These are phyloP conservation scores for Tribolium freemani DNA, from an alignment of 2,888 invertebrate genomes.

Conservation along the genomic window DNA sequence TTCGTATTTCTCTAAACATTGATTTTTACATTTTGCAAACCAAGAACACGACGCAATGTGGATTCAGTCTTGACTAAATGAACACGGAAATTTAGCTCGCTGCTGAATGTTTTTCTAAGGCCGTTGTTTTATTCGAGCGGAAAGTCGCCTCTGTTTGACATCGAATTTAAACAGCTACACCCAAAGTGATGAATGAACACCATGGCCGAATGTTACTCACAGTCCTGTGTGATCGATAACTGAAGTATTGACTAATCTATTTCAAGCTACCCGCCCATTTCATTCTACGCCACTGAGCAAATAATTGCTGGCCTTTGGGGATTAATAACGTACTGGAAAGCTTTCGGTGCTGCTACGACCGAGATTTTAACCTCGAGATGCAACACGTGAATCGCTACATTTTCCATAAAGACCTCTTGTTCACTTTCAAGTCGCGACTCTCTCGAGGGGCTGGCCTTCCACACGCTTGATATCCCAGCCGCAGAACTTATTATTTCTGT, in stretches of 20 bases:
- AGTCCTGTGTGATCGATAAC: slow-evolving; percentile 46
- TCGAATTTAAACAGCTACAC: slow-evolving; percentile 14
- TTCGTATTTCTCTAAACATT: neutral
- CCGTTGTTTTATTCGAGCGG: slow-evolving; percentile 4
- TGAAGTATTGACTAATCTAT: slow-evolving; percentile 63
- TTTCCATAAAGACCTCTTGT: neutral
- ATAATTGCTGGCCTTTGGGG: slow-evolving; percentile 64
- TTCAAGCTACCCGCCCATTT: slow-evolving; percentile 59
- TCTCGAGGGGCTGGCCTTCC: neutral
- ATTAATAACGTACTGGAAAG: slow-evolving; percentile 62
- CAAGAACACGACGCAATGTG: neutral
- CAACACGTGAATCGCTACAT: slow-evolving; percentile 37
- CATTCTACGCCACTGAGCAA: slow-evolving; percentile 65
- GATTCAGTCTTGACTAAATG: slow-evolving; percentile 10
- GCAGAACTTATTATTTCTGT: neutral
- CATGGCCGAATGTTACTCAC: slow-evolving; percentile 41
- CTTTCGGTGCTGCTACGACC: slow-evolving; percentile 51
- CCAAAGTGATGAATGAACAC: slow-evolving; percentile 38
- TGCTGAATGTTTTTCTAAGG: slow-evolving; percentile 18
- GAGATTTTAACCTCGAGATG: slow-evolving; percentile 38
- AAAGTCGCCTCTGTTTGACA: slow-evolving; percentile 26
- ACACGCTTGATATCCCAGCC: neutral
- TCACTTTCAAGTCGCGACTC: neutral
- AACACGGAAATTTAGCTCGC: slow-evolving; percentile 12
- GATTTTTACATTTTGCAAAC: neutral